Evolutionary conservation across 1,140 invertebrate species (phyloP), one percentile per base, ranked within the genome.

Genomic region (Bursaphelenchus mucronatus): DNA sequence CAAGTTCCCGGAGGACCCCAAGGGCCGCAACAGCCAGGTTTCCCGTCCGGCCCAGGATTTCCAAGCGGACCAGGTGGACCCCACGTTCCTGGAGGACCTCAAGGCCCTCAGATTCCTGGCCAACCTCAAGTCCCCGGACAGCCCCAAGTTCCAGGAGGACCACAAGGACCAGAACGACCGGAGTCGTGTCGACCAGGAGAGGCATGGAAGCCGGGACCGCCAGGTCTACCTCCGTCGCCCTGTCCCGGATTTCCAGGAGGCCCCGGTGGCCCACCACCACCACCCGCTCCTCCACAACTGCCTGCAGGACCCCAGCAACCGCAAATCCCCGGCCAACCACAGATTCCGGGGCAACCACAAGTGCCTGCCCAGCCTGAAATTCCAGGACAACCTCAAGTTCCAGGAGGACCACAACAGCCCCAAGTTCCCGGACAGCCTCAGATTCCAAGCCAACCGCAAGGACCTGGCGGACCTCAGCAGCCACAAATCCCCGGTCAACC

Each of bases 71-170:
- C 40, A 9, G 10, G 13, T 11, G 39, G 15, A 9, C 49, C 67
- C n/a, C 44, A 51, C 1, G 19, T 15, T 30, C 56, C 40, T 5
- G 10, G 13, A 19, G 39, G 15, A 9, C 49, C 67, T 4, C 44
- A 51, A n/a, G 19, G 21, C 6, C 56, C 40, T 3, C 17, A 70
- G 8, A 8, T 64, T 5, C 64, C 64, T 0, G 67, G 64, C 0
- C 64, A 62, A 8, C 64, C 64, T 64, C 65, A 56, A n/a, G 11
- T 69, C 0, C 64, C 64, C 9, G 67, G 64, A 13, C 64, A 62
- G 8, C 64, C 64, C n/a, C 65, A 56, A 40, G 10, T 69, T 4
- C 64, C 64, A 17, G 67, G 64, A 3, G 19, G 41, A 61, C 61
- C 50, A 55, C 62, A 30, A 30, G 30, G 30, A 30, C 30, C 30